Evolutionary conservation across 2,797 vertebrate species (phyloP).

Genomic region (Melanotaenia trifasciata): DNA sequence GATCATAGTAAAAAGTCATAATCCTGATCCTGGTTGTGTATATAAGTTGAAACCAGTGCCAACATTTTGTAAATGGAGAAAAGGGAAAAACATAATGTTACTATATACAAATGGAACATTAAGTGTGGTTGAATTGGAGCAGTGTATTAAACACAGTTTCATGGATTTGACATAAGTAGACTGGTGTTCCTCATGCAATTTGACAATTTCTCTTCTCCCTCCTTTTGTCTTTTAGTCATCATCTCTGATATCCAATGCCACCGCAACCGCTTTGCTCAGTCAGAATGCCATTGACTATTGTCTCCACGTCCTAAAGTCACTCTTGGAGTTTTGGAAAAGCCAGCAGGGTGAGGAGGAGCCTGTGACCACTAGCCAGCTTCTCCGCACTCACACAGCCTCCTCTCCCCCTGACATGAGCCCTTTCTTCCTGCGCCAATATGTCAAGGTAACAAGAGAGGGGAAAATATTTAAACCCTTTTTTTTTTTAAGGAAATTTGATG

Average conservation of each 20-base stretch:
- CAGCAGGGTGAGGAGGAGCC: conserved; percentile 97
- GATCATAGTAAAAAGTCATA: too few species aligned
- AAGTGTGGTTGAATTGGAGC: background rate
- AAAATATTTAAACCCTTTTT: background rate
- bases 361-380: conserved; percentile 91
- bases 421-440: conserved; percentile 97
- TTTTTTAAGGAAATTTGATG: background rate
- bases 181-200: background rate
- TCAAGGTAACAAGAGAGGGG: conserved; percentile 86
- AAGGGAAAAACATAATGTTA: background rate
- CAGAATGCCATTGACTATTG: conserved; percentile 97
- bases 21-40: too few species aligned
- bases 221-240: conserved; percentile 86
- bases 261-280: conserved; percentile 94
- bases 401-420: conserved; percentile 99
- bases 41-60: too few species aligned
- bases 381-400: conserved; percentile 94
- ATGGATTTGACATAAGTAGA: background rate
- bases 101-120: background rate
- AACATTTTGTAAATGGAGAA: background rate
- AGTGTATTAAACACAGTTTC: background rate
- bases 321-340: conserved; percentile 97
- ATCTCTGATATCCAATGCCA: conserved; percentile 97
- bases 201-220: background rate
- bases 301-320: conserved; percentile 94